Evolutionary conservation across 2,888 invertebrate genomes (phyloP).

Genomic region (Melinaea marsaeus): DNA sequence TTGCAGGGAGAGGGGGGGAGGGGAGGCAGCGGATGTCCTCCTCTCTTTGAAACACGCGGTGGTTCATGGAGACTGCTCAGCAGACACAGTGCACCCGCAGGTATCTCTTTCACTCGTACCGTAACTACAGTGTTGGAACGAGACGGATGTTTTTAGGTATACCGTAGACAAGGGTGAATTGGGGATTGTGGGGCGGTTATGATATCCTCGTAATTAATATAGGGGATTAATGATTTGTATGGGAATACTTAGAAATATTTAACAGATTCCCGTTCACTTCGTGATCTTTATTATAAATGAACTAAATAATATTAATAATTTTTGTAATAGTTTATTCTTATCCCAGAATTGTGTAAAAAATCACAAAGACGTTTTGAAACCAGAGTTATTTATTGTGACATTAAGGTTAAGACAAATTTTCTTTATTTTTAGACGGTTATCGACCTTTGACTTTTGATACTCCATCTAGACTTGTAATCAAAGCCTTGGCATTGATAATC

Average conservation of each 20-base stretch:
- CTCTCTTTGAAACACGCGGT: constrained; percentile 92
- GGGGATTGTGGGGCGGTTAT: constrained; percentile 23
- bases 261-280: background rate
- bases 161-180: constrained; percentile 15
- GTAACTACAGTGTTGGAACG: constrained; percentile 14
- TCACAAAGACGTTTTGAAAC: too few relatives aligned
- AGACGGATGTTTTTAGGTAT: constrained; percentile 30
- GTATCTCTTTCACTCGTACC: constrained; percentile 54
- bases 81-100: constrained; percentile 74
- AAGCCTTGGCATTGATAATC: too few relatives aligned
- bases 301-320: background rate
- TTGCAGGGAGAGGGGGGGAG: constrained; percentile 75
- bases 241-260: constrained; percentile 21
- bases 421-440: too few relatives aligned
- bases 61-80: constrained; percentile 84
- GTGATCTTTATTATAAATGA: background rate
- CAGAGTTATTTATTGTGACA: too few relatives aligned
- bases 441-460: too few relatives aligned
- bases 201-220: constrained; percentile 28
- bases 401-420: too few relatives aligned
- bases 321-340: too few relatives aligned
- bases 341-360: too few relatives aligned
- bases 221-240: constrained; percentile 27
- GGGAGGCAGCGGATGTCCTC: constrained; percentile 92
- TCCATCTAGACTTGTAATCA: too few relatives aligned